Evolutionary conservation across 1,140 invertebrate genomes (phyloP).

Genomic region (Heliothis subflexa): DNA sequence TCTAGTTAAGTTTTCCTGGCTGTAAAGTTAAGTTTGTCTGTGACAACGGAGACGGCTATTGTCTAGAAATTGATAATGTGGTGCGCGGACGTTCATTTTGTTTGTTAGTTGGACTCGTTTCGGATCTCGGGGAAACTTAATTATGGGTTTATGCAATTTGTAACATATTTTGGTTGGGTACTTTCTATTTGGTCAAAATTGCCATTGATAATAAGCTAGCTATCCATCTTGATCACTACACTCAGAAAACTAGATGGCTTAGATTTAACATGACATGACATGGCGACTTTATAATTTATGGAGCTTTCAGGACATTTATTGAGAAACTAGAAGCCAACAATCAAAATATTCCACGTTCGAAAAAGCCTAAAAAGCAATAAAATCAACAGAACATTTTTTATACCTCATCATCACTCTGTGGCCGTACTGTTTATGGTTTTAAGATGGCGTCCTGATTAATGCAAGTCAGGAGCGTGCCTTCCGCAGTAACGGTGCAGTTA

Average conservation of each 20-base stretch:
- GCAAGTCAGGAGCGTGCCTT: constrained; percentile 73
- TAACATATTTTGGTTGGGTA: constrained; percentile 13
- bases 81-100: constrained; percentile 56
- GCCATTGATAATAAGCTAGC: neutral
- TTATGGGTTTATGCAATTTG: constrained; percentile 38
- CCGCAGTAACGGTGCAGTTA: constrained; percentile 72
- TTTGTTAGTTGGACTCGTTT: constrained; percentile 50
- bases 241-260: too few relatives aligned
- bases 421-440: constrained; percentile 45
- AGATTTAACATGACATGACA: too few relatives aligned
- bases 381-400: constrained; percentile 7
- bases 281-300: too few relatives aligned
- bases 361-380: neutral
- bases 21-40: constrained; percentile 45
- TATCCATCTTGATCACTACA: too few relatives aligned
- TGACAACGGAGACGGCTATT: constrained; percentile 56
- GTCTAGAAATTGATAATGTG: constrained; percentile 73
- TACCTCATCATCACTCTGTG: constrained; percentile 34
- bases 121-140: constrained; percentile 65
- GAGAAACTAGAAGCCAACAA: neutral
- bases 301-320: too few relatives aligned
- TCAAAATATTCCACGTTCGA: neutral
- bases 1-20: constrained; percentile 30
- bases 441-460: constrained; percentile 59
- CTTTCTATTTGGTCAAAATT: constrained; percentile 27